Base-by-base conservation (phyloP, 2,113 vertebrate genomes). In the Ranitomeya imitator region DNA sequence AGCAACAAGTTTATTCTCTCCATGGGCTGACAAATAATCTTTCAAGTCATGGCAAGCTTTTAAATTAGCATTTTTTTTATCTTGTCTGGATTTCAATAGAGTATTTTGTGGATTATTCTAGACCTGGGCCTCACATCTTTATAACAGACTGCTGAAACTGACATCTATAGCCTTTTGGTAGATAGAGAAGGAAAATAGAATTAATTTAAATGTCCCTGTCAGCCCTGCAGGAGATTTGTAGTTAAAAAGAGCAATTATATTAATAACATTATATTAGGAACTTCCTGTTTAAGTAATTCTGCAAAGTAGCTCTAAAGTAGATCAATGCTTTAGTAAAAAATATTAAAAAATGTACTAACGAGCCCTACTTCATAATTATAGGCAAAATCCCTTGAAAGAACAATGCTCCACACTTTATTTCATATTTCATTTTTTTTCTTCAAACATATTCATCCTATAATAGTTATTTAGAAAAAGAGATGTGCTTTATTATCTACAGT, bases 401-500 rank as follows among this genome's bases (percentile, higher is more conserved):
- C n/a, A 79, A 79, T 57, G 77, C 77, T 45, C 1, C 77, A 79
- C n/a, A 55, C 37, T 21, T 45, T 65, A 63, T 69, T 45, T 55
- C n/a, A 87, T 59, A 81, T 82, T 88, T 82, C 60, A 57, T 76
- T 14, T 81, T 83, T 52, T 83, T 13, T 84, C 87, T 83, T 45
- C 59, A 77, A 88, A 88, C 84, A 63, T 45, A 51, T 78, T 88
- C 61, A 55, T 65, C 69, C 37, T 69, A 63, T 79, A 81, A 84
- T 78, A 45, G 87, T 85, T 85, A 84, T 89, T 89, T 89, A 89
- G 87, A 84, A 83, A 78, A 67, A 85, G 71, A 79, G 65, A 85
- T 65, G 73, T 89, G 74, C 82, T 89, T 88, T 88, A 88, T 84
- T 88, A 88, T 88, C 87, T 89, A 78, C 87, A 85, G 81, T 85